phyloP scores from a whole-genome alignment of 2,888 invertebrate species.

The Endomychus coccineus region DNA sequence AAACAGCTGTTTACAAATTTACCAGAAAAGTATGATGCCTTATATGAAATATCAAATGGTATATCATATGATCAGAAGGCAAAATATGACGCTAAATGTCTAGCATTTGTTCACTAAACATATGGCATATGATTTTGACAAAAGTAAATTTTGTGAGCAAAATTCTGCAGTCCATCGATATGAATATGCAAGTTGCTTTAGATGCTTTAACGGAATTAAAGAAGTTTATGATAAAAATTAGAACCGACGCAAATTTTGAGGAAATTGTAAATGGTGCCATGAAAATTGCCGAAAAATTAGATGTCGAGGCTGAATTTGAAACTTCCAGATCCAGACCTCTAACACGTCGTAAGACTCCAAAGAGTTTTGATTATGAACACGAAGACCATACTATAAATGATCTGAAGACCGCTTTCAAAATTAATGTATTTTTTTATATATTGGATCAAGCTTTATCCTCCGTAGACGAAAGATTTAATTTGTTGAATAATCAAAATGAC shows the following conservation, averaged over 20 bases:
- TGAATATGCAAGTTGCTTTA: constrained; percentile 23
- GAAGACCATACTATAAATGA: constrained; percentile 18
- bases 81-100: constrained; percentile 5
- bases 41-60: too few species aligned
- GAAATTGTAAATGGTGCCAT: constrained; percentile 19
- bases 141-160: constrained; percentile 23
- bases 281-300: constrained; percentile 23
- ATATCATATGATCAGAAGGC: too few species aligned
- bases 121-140: constrained; percentile 20
- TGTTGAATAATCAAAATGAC: constrained; percentile 19
- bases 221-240: constrained; percentile 20
- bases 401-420: constrained; percentile 19
- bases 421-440: constrained; percentile 21
- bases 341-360: constrained; percentile 21
- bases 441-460: constrained; percentile 22
- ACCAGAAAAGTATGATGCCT: too few species aligned
- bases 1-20: too few species aligned
- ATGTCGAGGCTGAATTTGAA: constrained; percentile 21
- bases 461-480: constrained; percentile 22
- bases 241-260: constrained; percentile 19
- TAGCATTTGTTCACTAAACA: constrained; percentile 16
- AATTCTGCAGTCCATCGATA: constrained; percentile 17
- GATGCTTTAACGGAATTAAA: constrained; percentile 22
- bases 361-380: constrained; percentile 22
- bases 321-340: constrained; percentile 18